A percentile compares a stretch with the other conserved stretches of the same genome.
Evolutionary conservation across 2,113 vertebrate species (phyloP).

Genomic region (Laticauda laticaudata): DNA sequence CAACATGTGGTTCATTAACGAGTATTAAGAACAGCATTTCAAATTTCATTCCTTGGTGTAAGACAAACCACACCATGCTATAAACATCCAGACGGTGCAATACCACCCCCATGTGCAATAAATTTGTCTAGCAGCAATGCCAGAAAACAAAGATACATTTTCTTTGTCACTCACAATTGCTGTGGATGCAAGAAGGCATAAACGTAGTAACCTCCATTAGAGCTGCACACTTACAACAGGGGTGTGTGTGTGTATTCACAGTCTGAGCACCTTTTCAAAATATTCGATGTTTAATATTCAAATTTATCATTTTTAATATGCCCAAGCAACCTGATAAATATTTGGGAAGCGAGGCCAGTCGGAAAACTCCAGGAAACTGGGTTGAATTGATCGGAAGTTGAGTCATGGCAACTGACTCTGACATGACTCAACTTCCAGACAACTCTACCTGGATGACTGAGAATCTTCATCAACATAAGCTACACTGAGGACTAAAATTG

Average conservation of each 20-base stretch:
- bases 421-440: not conserved
- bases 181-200: not conserved
- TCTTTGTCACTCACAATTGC: accelerated
- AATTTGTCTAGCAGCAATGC: constrained; percentile 33
- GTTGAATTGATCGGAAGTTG: not conserved
- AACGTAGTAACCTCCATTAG: not conserved
- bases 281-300: not conserved
- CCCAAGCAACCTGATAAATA: not conserved
- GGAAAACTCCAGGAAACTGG: not conserved
- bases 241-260: not conserved
- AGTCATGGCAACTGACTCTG: not conserved
- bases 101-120: constrained; percentile 66
- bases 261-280: not conserved
- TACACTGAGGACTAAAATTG: not conserved
- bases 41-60: not conserved
- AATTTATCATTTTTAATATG: not conserved
- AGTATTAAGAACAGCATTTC: constrained; percentile 26
- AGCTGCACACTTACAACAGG: not conserved
- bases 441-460: not conserved
- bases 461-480: not conserved
- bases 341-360: not conserved
- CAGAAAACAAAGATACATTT: accelerated
- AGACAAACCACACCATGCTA: accelerated
- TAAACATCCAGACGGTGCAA: constrained; percentile 26
- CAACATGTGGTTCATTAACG: constrained; percentile 13